These are phyloP conservation scores for Pantala flavescens DNA, from an alignment of 1,140 invertebrate genomes.

Conservation along the genomic window DNA sequence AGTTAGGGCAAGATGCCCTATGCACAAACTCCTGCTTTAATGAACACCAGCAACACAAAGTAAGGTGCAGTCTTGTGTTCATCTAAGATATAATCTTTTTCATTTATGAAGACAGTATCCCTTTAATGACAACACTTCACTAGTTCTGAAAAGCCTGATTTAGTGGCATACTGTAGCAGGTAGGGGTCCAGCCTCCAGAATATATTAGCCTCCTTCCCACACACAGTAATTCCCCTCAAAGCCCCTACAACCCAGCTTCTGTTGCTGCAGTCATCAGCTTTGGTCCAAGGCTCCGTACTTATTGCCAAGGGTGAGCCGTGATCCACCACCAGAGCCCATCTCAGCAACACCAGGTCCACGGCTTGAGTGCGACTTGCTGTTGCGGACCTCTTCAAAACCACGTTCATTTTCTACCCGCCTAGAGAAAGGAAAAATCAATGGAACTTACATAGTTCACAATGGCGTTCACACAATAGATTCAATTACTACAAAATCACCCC, in stretches of 20 bases:
- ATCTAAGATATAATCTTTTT: too few species aligned
- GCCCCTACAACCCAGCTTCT: too few species aligned
- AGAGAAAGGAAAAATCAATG: conserved; percentile 24
- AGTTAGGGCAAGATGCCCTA: background rate
- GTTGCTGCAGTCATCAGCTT: conserved; percentile 34
- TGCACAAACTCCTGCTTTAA: background rate
- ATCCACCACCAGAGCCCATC: conserved; percentile 27
- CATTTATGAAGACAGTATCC: too few species aligned
- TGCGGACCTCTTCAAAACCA: conserved; percentile 47
- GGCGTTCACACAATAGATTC: too few species aligned
- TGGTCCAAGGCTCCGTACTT: conserved; percentile 42
- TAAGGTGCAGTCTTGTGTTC: too few species aligned
- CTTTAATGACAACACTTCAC: too few species aligned
- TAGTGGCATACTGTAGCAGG: too few species aligned
- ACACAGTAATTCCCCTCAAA: too few species aligned
- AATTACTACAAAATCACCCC: too few species aligned
- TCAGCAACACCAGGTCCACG: conserved; percentile 18
- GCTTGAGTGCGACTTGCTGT: conserved; percentile 27
- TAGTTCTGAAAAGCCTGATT: too few species aligned
- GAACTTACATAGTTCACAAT: conserved; percentile 7
- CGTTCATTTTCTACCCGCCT: conserved; percentile 44
- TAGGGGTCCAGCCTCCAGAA: too few species aligned
- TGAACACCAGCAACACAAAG: background rate
- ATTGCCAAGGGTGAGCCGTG: conserved; percentile 46
- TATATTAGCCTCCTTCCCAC: too few species aligned